A percentile compares a stretch with the other conserved stretches of the same genome.
These are phyloP conservation scores for Semotilus atromaculatus DNA, from an alignment of 2,797 vertebrate genomes.

Conservation along the genomic window DNA sequence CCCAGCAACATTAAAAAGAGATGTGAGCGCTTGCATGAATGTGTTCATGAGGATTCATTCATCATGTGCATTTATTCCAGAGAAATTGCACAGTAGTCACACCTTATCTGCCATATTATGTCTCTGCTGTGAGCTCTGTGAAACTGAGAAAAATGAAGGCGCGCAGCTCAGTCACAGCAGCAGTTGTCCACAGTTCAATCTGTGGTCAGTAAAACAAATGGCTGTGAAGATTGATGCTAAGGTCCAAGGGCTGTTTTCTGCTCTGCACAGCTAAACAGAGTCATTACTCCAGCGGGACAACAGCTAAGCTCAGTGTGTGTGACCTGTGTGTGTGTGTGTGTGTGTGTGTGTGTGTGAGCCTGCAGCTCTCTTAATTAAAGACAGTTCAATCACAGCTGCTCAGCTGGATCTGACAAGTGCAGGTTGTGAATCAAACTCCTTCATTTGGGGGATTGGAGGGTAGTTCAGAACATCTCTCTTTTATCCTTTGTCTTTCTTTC, in stretches of 20 bases:
- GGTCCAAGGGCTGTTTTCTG: slow-evolving; percentile 40
- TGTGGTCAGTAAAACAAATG: slow-evolving; percentile 41
- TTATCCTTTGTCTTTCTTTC: neutral
- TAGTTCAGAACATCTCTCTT: slow-evolving; percentile 9
- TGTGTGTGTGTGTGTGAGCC: slow-evolving; percentile 25
- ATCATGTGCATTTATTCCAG: slow-evolving; percentile 5
- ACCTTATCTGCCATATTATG: neutral
- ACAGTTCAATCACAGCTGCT: slow-evolving; percentile 65
- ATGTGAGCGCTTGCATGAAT: neutral
- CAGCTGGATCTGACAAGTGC: slow-evolving; percentile 67
- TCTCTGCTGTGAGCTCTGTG: slow-evolving; percentile 7
- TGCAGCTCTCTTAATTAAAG: slow-evolving; percentile 63
- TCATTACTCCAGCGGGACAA: slow-evolving; percentile 45
- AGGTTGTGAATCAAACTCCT: slow-evolving; percentile 65
- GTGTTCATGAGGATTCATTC: slow-evolving; percentile 2
- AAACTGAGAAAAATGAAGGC: slow-evolving; percentile 20
- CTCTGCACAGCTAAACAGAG: slow-evolving; percentile 24
- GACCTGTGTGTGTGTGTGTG: slow-evolving; percentile 8
- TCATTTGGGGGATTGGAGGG: slow-evolving; percentile 60
- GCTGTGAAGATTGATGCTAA: slow-evolving; percentile 47
- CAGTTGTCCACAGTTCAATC: slow-evolving; percentile 7
- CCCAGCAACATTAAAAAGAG: neutral
- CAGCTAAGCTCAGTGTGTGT: slow-evolving; percentile 5
- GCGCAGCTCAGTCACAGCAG: neutral
- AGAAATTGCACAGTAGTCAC: neutral